Evolutionary conservation across 2,113 vertebrate species (phyloP).

Genomic region (Melanerpes aurifrons): DNA sequence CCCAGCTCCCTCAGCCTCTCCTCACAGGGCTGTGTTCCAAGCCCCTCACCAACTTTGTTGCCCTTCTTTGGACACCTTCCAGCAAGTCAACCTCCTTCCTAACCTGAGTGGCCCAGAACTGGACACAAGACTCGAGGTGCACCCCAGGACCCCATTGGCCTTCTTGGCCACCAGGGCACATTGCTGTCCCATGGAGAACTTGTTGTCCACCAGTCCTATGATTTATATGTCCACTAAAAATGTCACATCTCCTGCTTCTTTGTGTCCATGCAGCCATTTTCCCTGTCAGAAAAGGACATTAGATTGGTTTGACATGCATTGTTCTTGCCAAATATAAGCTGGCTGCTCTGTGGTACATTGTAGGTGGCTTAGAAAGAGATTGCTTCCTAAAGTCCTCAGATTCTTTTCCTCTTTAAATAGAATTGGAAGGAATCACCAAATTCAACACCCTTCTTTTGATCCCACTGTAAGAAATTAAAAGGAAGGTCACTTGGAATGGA

Average conservation of each 20-base stretch:
- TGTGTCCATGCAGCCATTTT: not conserved
- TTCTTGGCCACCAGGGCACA: no score
- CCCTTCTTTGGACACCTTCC: no score
- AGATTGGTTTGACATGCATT: conserved; percentile 20
- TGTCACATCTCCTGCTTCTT: not conserved
- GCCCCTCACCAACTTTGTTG: no score
- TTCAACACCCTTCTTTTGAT: not conserved
- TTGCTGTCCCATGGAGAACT: no score
- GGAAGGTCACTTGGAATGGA: not conserved
- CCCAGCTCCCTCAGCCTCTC: no score
- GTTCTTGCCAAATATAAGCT: conserved; percentile 21
- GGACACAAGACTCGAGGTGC: no score
- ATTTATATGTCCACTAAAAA: not conserved
- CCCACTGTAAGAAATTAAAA: not conserved
- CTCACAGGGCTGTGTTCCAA: no score
- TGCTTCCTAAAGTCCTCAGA: not conserved
- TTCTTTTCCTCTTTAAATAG: not conserved
- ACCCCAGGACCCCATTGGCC: no score
- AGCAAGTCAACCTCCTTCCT: no score
- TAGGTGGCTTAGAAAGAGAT: not conserved
- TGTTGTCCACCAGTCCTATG: not conserved
- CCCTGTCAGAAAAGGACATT: not conserved
- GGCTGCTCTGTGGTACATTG: not conserved
- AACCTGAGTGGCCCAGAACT: no score
- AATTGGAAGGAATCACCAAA: not conserved